phyloP scores from a whole-genome alignment of 2,888 invertebrate species.

The Drosophila affinis region DNA sequence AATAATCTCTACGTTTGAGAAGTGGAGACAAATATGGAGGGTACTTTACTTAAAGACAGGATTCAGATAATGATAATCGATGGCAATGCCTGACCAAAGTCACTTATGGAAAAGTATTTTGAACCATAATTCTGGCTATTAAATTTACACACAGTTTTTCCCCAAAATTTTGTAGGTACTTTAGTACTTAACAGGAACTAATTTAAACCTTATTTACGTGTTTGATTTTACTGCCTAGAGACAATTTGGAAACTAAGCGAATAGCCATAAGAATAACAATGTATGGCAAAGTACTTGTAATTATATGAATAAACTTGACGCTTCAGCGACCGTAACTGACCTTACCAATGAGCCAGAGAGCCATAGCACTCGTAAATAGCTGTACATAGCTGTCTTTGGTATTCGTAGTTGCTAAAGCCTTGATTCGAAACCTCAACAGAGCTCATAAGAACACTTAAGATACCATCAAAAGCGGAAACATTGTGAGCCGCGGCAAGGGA shows the following conservation, averaged over 20 bases:
- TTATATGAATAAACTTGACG: conserved; percentile 1
- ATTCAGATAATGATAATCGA: background rate
- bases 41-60: too few species aligned
- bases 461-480: too few species aligned
- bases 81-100: background rate
- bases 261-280: background rate
- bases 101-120: background rate
- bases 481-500: too few species aligned
- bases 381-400: background rate
- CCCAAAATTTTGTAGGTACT: background rate
- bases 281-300: background rate
- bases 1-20: too few species aligned
- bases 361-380: background rate
- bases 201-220: background rate
- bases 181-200: background rate
- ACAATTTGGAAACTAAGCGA: background rate
- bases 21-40: too few species aligned
- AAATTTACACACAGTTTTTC: background rate
- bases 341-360: background rate
- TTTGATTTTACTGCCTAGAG: background rate
- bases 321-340: background rate
- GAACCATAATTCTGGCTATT: background rate
- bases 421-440: background rate
- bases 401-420: background rate
- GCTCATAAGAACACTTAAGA: too few species aligned